phyloP scores from a whole-genome alignment of 2,113 vertebrate species.

The Orientallactaga bullata region DNA sequence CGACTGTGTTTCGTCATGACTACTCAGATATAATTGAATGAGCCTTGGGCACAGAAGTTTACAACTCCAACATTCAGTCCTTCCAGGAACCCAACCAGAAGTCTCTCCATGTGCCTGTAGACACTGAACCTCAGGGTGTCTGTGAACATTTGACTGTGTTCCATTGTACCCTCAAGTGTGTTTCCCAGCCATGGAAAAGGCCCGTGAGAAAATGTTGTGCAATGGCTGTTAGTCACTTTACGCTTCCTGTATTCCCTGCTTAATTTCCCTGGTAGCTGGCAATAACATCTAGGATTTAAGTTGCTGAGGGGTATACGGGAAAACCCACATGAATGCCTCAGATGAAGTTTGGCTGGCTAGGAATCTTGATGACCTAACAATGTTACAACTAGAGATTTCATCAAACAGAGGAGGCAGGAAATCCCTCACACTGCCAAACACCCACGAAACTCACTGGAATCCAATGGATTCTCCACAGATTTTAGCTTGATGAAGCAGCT shows the following conservation, averaged over 20 bases:
- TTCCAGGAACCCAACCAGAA: conserved; percentile 58
- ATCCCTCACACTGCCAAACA: conserved; percentile 61
- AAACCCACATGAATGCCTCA: conserved; percentile 81
- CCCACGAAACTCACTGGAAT: conserved; percentile 57
- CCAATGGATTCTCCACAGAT: conserved; percentile 66
- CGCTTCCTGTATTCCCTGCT: conserved; percentile 76
- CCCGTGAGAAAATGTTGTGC: conserved; percentile 65
- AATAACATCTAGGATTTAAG: conserved; percentile 64
- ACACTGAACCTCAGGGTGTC: neutral
- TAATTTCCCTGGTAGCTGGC: conserved; percentile 78
- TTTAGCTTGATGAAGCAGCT: conserved; percentile 31
- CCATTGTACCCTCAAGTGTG: neutral
- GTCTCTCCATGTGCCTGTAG: conserved; percentile 44
- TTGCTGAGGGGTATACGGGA: conserved; percentile 77
- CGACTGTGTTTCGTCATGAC: neutral
- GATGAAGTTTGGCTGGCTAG: conserved; percentile 73
- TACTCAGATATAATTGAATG: neutral
- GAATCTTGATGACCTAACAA: conserved; percentile 70
- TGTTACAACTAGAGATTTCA: conserved; percentile 70
- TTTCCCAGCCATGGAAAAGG: conserved; percentile 75
- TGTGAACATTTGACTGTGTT: neutral
- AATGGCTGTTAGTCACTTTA: conserved; percentile 77
- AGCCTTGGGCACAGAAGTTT: conserved; percentile 40
- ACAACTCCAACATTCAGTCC: conserved; percentile 25
- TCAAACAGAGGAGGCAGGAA: conserved; percentile 74